Evolutionary conservation across 2,113 vertebrate species (phyloP), one percentile per base, ranked within the genome.

Genomic region (Phrynosoma blainvillii): DNA sequence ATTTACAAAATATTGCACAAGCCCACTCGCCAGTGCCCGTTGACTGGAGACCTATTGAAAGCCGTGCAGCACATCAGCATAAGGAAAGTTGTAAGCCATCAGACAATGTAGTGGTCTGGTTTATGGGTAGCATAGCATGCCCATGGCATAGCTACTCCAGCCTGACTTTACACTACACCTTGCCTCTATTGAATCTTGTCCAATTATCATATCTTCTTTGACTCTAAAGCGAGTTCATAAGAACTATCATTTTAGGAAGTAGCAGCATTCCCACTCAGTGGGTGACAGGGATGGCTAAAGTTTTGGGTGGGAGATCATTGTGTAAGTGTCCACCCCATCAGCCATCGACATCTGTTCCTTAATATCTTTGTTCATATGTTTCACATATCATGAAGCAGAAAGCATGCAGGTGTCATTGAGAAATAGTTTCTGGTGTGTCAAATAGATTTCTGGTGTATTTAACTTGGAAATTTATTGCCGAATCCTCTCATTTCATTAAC

Each of bases 401-500:
- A 77, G 14, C 71, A 54, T 78, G 14, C n/a, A 83, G 5, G 23
- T 68, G 62, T 13, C 73, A 52, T 54, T 47, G 23, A 76, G 40
- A 82, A 87, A 82, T 4, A 75, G 65, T 84, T 73, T 73, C 20
- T 80, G 71, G 21, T 62, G 7, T 79, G 32, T 52, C 62, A 18
- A 84, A 81, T 59, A 42, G 52, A 62, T 74, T 87, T 74, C 30
- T 73, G 68, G 70, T 52, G 40, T 13, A 42, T 59, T 83, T 91
- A 89, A 89, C 84, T 23, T n/a, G 75, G 84, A 78, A 89, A 95
- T 95, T 93, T 95, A 95, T 89, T 89, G 59, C 79, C 0, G 0
- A 27, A 70, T 73, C 88, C 85, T 89, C 93, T 92, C 88, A 89
- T 94, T 94, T 91, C 91, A 96, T 95, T 94, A 94, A 82, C 87